Percentiles rank a stretch among this genome's conserved stretches.
Conservation (phyloP, 1,140 invertebrate genomes). For the Aphelenchoides fujianensis region DNA sequence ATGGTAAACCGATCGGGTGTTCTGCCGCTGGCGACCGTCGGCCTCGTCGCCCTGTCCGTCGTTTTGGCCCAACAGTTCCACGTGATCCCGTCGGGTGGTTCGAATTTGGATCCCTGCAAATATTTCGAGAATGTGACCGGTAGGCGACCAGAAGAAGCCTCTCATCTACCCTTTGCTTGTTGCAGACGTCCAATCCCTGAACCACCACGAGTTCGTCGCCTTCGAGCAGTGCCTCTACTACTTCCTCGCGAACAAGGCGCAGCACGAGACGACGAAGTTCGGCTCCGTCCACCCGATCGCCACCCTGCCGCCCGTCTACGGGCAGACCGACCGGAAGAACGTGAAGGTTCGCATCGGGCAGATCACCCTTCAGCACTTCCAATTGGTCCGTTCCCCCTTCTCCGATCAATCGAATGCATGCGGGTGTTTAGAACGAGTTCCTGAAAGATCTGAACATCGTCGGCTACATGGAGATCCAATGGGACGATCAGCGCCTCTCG, state of each 20-base stretch:
- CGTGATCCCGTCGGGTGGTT: slow-evolving; percentile 15
- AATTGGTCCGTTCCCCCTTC: slow-evolving; percentile 41
- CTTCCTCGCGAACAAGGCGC: slow-evolving; percentile 56
- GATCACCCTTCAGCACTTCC: slow-evolving; percentile 59
- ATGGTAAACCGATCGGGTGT: neutral
- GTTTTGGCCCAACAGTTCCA: slow-evolving; percentile 34
- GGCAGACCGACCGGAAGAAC: slow-evolving; percentile 27
- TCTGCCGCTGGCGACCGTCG: neutral
- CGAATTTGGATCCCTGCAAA: slow-evolving; percentile 50
- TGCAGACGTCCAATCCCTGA: slow-evolving; percentile 45
- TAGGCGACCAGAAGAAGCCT: slow-evolving; percentile 3
- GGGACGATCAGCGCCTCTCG: slow-evolving; percentile 50
- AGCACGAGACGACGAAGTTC: slow-evolving; percentile 39
- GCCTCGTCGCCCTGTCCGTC: neutral
- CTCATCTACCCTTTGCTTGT: too few relatives aligned
- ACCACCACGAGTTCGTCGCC: slow-evolving; percentile 55
- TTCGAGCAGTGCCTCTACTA: slow-evolving; percentile 61
- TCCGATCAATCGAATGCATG: neutral
- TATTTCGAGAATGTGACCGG: slow-evolving; percentile 53
- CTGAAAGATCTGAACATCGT: slow-evolving; percentile 58
- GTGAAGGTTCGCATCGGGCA: slow-evolving; percentile 46
- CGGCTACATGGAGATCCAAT: slow-evolving; percentile 56
- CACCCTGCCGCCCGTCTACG: slow-evolving; percentile 52
- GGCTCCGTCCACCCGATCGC: slow-evolving; percentile 57
- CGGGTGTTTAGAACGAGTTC: slow-evolving; percentile 53